phyloP scores from a whole-genome alignment of 2,113 vertebrate species.

The Nycticryphes semicollaris region DNA sequence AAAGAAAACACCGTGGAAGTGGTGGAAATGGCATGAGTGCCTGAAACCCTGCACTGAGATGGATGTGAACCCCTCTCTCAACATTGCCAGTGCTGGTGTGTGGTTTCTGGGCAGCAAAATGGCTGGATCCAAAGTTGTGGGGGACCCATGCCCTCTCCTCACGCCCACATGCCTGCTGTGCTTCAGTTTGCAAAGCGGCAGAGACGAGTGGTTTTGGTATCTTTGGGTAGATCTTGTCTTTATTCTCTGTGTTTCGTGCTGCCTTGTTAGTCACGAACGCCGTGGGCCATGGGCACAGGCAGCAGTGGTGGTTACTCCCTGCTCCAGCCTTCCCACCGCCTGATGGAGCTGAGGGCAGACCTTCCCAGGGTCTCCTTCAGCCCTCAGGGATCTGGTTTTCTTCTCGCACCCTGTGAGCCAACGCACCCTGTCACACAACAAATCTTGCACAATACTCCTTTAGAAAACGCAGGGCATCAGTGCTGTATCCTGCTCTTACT shows the following conservation, averaged over 20 bases:
- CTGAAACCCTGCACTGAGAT: not conserved
- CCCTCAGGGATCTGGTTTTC: not conserved
- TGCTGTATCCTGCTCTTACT: not conserved
- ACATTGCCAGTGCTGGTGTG: not conserved
- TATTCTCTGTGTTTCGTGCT: not conserved
- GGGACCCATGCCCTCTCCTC: not conserved
- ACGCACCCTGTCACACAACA: accelerated
- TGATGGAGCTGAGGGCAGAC: not conserved
- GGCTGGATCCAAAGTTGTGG: not conserved
- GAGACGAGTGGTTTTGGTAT: not conserved
- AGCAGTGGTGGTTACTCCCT: not conserved
- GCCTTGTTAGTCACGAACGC: not conserved
- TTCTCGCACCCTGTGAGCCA: not conserved
- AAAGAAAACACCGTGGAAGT: not conserved
- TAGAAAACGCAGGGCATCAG: not conserved
- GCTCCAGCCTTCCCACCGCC: not conserved
- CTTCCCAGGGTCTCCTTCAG: not conserved
- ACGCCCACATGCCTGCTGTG: not conserved
- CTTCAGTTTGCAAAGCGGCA: not conserved
- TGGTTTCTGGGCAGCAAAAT: not conserved
- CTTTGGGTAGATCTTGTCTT: not conserved
- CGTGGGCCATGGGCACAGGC: accelerated
- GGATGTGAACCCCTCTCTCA: not conserved
- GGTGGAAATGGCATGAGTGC: not conserved
- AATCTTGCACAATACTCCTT: not conserved